Evolutionary conservation across 2,113 vertebrate genomes (phyloP), one percentile per base, ranked within the genome.

Genomic region (Lipotes vexillifer): DNA sequence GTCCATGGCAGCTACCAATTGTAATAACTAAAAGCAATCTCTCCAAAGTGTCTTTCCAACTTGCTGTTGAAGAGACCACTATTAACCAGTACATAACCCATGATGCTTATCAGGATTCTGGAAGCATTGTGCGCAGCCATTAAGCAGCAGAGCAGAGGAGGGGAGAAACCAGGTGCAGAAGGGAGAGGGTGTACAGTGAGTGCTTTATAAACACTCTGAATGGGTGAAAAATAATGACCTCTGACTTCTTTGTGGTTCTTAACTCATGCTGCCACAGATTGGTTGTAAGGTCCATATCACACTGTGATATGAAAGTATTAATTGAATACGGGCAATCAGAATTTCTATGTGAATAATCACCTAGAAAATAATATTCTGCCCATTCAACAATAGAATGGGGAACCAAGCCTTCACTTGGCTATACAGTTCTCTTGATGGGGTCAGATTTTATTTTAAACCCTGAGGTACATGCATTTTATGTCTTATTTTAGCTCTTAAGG

Each of bases 271-370:
- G 93, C 92, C 86, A 44, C 82, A 82, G 87, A 92, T 69, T 90
- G 72, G 80, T 66, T 90, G 81, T 81, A 81, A 92, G 86, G 94
- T 80, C 89, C 93, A 75, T 74, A 46, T 61, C 94, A 96, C 52
- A 92, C 86, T 90, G 96, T 86, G 92, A 93, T 96, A 36, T 91
- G 38, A 94, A 97, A 84, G 59, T 95, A 95, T 94, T 95, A 90
- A 97, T 90, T 93, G 90, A 97, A 92, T 93, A 90, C 81, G 68
- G 80, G 72, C 69, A 85, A 96, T 95, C 59, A 91, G 71, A 89
- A 93, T 96, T 95, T 93, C 97, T 97, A 27, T 65, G 65, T 96
- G 95, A 97, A 93, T 97, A 95, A 96, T 96, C 77, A 90, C 92
- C 88, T 92, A 75, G 93, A 94, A 77, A 96, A 88, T 96, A 90